phyloP scores from a whole-genome alignment of 2,113 vertebrate genomes.

The Danio rerio region DNA sequence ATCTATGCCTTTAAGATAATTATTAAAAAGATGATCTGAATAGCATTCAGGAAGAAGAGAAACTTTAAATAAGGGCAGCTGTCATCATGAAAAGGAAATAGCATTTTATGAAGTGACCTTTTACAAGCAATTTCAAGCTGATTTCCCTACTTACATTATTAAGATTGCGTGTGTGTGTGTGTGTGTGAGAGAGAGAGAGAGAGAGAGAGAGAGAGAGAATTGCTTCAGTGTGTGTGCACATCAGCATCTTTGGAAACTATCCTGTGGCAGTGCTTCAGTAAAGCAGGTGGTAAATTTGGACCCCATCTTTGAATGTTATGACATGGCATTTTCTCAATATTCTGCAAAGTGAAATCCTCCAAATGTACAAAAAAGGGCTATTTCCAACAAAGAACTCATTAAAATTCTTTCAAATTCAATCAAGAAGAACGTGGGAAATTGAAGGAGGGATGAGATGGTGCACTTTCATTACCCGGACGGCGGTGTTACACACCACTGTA shows the following conservation, averaged over 20 bases:
- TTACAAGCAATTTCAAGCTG: constrained; percentile 42
- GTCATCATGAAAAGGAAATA: constrained; percentile 29
- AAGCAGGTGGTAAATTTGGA: constrained; percentile 68
- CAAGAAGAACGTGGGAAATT: constrained; percentile 63
- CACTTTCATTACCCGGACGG: constrained; percentile 67
- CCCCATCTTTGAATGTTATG: constrained; percentile 63
- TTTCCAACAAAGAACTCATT: constrained; percentile 64
- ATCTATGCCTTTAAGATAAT: constrained; percentile 3
- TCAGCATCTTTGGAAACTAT: constrained; percentile 64
- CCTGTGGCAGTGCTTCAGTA: constrained; percentile 61
- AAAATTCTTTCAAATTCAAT: constrained; percentile 75
- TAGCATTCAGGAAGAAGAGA: constrained; percentile 23
- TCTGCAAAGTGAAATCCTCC: constrained; percentile 32
- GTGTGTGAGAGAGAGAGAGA: not conserved
- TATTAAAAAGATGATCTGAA: constrained; percentile 24
- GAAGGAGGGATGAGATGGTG: constrained; percentile 61
- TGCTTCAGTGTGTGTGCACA: constrained; percentile 14
- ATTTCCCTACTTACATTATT: constrained; percentile 39
- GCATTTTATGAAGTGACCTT: constrained; percentile 48
- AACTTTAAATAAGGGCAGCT: constrained; percentile 26
- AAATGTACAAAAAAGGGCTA: constrained; percentile 43
- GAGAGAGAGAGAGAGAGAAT: not conserved
- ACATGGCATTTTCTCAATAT: constrained; percentile 51
- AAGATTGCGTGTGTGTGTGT: not conserved
- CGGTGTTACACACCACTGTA: constrained; percentile 63